Base-by-base conservation (phyloP, 2,888 invertebrate genomes). In the Campaea margaritaria region DNA sequence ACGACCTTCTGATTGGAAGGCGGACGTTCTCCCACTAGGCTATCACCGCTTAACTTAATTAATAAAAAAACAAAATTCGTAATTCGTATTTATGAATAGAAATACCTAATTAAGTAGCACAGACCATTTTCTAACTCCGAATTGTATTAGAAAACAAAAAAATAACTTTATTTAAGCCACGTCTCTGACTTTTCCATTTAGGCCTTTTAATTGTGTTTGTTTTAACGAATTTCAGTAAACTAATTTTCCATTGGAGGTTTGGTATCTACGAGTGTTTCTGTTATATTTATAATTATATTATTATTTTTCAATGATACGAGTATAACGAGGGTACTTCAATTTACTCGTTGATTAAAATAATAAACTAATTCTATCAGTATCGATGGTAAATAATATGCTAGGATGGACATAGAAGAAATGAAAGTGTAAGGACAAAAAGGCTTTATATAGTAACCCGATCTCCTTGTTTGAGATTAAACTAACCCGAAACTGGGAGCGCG, bases 401-500 rank as follows among this genome's bases (percentile, higher is more conserved):
- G 39, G 31, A 9, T 43, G 45, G 5, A n/a, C 56, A 21, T 53
- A 59, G 34, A 52, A 52, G 21, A 60, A 75, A 76, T 71, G 64
- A 62, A 69, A 69, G 67, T 55, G 58, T 56, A 62, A 67, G 65
- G 69, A 67, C 72, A 69, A 74, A 73, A 72, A 63, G 70, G 68
- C 64, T 76, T 77, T 71, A 68, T 70, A 50, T 58, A 70, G 83
- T 79, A 82, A 85, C 75, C 64, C 72, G 79, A 85, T 81, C 79
- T 76, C 69, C 72, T 83, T 83, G 79, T 78, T 81, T 79, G 78
- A 76, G 78, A 80, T 82, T 78, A 81, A 80, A 80, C 80, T 81
- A 76, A 79, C 79, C 79, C 78, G 75, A 80, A 81, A 82, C 76
- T 78, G 76, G 72, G 78, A 73, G 73, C 72, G 72, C 77, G 74